These are phyloP conservation scores for Epirrhoe tristata DNA, from an alignment of 2,888 invertebrate genomes.

Conservation along the genomic window DNA sequence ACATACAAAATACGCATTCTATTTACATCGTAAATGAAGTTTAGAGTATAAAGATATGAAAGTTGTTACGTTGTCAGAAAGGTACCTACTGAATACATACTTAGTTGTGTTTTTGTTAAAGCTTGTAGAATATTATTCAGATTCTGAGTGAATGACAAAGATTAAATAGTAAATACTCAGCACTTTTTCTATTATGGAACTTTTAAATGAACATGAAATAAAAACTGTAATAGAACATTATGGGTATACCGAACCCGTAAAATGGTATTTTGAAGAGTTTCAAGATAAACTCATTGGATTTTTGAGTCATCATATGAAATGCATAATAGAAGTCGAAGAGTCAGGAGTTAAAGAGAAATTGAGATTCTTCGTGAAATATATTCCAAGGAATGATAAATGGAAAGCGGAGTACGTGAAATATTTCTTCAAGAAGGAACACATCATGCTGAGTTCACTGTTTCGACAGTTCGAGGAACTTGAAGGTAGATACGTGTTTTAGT, in stretches of 20 bases:
- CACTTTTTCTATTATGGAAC: slow-evolving; percentile 52
- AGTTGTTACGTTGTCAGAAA: too few relatives aligned
- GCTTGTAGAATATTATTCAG: not conserved
- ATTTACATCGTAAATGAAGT: too few relatives aligned
- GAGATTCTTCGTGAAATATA: slow-evolving; percentile 85
- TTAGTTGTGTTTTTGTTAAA: too few relatives aligned
- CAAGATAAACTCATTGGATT: slow-evolving; percentile 67
- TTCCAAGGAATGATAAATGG: slow-evolving; percentile 81
- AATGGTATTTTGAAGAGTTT: slow-evolving; percentile 62
- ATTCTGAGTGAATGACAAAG: not conserved
- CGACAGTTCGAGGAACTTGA: slow-evolving; percentile 56
- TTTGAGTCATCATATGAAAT: slow-evolving; percentile 71
- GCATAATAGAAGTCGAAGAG: slow-evolving; percentile 55
- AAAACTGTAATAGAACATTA: slow-evolving; percentile 54
- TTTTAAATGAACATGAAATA: slow-evolving; percentile 60
- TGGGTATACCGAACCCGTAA: slow-evolving; percentile 49
- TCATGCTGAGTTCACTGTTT: slow-evolving; percentile 67
- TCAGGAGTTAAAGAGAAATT: slow-evolving; percentile 49
- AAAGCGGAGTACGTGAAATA: slow-evolving; percentile 67
- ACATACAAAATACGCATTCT: too few relatives aligned
- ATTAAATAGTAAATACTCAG: too few relatives aligned
- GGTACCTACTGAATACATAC: too few relatives aligned
- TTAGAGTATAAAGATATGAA: too few relatives aligned
- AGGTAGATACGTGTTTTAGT: slow-evolving; percentile 53
- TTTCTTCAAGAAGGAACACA: slow-evolving; percentile 71